Evolutionary conservation across 2,888 invertebrate species (phyloP), one percentile per base, ranked within the genome.

Genomic region (Heliconius cydno): DNA sequence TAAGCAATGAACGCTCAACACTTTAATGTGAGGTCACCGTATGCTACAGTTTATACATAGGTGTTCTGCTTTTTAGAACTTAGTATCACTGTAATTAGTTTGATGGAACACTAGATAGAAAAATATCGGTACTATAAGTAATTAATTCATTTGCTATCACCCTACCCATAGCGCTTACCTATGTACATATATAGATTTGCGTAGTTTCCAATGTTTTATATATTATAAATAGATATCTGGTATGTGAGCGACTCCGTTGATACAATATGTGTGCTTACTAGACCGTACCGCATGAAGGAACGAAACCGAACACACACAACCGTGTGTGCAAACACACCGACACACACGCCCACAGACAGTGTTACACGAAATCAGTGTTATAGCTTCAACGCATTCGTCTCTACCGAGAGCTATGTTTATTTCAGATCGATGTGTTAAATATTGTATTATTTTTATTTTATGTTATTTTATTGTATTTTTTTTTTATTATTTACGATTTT

Each of bases 171-270:
- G 84, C 84, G 87, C 85, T 90, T 87, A 85, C 89, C 25, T 70
- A 70, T 25, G 87, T 84, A 70, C 3, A 87, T 84, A 79, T 85
- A 83, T 86, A 87, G 88, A 88, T 87, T 81, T 81, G 72, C 34
- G 83, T 90, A 90, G 86, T 85, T 71, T 76, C 60, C 6, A 60
- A 34, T 79, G 82, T 85, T 81, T 80, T 84, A 84, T 86, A 80
- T 72, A 70, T 78, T 79, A 81, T 82, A 84, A 82, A 85, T 85
- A 87, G 85, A 88, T 85, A 91, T 94, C 94, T 94, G 94, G 95
- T 95, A 95, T 94, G 95, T 95, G 95, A 95, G 95, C 95, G 86
- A 92, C 91, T 88, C 88, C 90, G 91, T 89, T 88, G 86, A 85
- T 84, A 80, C 76, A 87, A 84, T 85, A 88, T 91, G 90, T 94